phyloP scores from a whole-genome alignment of 2,113 vertebrate species.

The Colistium nudipinnis region DNA sequence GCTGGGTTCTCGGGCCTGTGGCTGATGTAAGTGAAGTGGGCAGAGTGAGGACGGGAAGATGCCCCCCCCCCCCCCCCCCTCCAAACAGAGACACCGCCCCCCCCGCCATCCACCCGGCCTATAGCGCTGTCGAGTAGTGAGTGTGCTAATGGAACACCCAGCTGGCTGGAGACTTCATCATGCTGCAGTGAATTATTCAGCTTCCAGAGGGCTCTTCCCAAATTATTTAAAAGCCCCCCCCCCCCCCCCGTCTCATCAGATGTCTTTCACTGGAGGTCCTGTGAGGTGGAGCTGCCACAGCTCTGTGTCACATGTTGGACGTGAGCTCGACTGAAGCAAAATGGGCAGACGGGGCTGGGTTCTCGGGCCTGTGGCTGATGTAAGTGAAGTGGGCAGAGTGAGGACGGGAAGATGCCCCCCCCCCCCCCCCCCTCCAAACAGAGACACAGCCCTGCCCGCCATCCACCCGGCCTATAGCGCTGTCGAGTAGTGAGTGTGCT shows the following conservation, averaged over 20 bases:
- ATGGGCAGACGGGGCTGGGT: constrained; percentile 47
- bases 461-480: constrained; percentile 58
- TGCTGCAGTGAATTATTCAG: constrained; percentile 81
- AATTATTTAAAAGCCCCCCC: constrained; percentile 80
- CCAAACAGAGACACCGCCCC: constrained; percentile 36
- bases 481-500: constrained; percentile 64
- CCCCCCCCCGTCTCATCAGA: constrained; percentile 8
- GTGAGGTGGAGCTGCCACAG: constrained; percentile 33
- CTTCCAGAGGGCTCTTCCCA: constrained; percentile 73
- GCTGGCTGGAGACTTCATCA: constrained; percentile 77
- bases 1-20: constrained; percentile 49
- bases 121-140: constrained; percentile 64
- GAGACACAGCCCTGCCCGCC: too few species aligned
- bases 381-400: constrained; percentile 75
- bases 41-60: constrained; percentile 69
- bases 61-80: constrained; percentile 21
- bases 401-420: constrained; percentile 59
- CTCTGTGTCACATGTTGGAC: constrained; percentile 49
- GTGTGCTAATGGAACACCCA: constrained; percentile 77
- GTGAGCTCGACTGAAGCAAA: constrained; percentile 37
- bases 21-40: constrained; percentile 76
- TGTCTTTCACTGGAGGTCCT: constrained; percentile 22
- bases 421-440: constrained; percentile 40
- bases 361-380: constrained; percentile 67
- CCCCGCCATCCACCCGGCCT: constrained; percentile 39